Conservation (phyloP, 2,888 invertebrate species). For the Taphrorychus bicolor region DNA sequence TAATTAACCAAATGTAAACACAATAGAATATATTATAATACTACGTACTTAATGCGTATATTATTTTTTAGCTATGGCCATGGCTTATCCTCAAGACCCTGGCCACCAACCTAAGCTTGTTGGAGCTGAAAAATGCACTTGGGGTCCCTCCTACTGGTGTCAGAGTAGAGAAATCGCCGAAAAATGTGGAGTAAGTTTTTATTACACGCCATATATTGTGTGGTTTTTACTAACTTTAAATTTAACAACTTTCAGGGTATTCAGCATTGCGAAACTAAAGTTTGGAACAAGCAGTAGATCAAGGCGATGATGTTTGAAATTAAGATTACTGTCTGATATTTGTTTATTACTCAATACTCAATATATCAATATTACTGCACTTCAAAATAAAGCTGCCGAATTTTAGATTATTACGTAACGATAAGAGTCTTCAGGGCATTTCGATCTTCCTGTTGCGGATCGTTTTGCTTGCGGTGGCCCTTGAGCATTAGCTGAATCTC, state of each 20-base stretch:
- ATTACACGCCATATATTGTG: too few relatives aligned
- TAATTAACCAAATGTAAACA: too few relatives aligned
- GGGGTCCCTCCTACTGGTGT: conserved; percentile 32
- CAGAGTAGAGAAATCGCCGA: conserved; percentile 17
- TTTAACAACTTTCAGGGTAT: conserved; percentile 15
- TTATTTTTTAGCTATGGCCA: conserved; percentile 10
- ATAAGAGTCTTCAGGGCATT: neutral
- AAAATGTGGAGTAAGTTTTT: conserved; percentile 30
- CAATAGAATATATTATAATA: too few relatives aligned
- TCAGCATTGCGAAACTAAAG: conserved; percentile 29
- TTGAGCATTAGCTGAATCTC: conserved; percentile 47
- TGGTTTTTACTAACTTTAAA: too few relatives aligned
- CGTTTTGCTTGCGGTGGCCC: conserved; percentile 5
- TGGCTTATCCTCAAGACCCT: conserved; percentile 11
- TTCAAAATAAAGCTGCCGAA: too few relatives aligned
- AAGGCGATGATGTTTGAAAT: too few relatives aligned
- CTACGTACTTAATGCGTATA: neutral
- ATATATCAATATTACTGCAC: too few relatives aligned
- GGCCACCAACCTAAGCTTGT: neutral
- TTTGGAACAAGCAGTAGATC: conserved; percentile 28
- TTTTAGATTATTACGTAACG: neutral
- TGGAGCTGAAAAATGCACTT: conserved; percentile 32
- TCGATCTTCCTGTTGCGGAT: neutral
- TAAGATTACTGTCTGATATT: too few relatives aligned
- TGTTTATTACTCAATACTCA: too few relatives aligned